Evolutionary conservation across 2,888 invertebrate genomes (phyloP).

Genomic region (Hydraecia micacea): DNA sequence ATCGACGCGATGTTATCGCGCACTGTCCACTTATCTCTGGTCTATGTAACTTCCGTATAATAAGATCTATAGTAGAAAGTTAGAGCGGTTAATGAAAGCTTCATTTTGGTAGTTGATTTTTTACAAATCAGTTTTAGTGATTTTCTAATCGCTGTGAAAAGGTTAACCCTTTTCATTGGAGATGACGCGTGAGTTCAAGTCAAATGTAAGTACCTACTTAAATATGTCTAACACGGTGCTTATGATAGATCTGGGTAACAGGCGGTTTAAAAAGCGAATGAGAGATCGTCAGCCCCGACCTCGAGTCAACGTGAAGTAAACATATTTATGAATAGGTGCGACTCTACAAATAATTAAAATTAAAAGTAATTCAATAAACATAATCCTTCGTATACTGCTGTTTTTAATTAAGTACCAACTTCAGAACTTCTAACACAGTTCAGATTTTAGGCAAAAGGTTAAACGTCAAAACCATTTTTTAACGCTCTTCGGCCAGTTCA

Average conservation of each 20-base stretch:
- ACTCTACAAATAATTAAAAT: slow-evolving; percentile 17
- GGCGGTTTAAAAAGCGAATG: slow-evolving; percentile 48
- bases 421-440: background rate
- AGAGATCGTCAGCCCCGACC: slow-evolving; percentile 41
- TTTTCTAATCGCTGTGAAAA: slow-evolving; percentile 62
- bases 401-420: slow-evolving; percentile 7
- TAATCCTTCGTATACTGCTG: slow-evolving; percentile 3
- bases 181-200: slow-evolving; percentile 50
- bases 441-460: background rate
- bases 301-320: slow-evolving; percentile 14
- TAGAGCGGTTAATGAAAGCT: slow-evolving; percentile 62
- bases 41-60: slow-evolving; percentile 64
- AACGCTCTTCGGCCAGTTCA: background rate
- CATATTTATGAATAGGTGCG: slow-evolving; percentile 4
- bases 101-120: slow-evolving; percentile 60
- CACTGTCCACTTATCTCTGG: slow-evolving; percentile 64
- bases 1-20: slow-evolving; percentile 63
- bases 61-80: slow-evolving; percentile 66
- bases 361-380: slow-evolving; percentile 15
- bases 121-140: slow-evolving; percentile 46
- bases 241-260: slow-evolving; percentile 48
- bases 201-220: slow-evolving; percentile 32
- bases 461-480: background rate
- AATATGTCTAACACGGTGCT: slow-evolving; percentile 41
- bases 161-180: slow-evolving; percentile 61